Percentiles rank a stretch among this genome's conserved stretches.
Conservation (phyloP, 92 coral and sea anemone species). For the Montipora capitata region DNA sequence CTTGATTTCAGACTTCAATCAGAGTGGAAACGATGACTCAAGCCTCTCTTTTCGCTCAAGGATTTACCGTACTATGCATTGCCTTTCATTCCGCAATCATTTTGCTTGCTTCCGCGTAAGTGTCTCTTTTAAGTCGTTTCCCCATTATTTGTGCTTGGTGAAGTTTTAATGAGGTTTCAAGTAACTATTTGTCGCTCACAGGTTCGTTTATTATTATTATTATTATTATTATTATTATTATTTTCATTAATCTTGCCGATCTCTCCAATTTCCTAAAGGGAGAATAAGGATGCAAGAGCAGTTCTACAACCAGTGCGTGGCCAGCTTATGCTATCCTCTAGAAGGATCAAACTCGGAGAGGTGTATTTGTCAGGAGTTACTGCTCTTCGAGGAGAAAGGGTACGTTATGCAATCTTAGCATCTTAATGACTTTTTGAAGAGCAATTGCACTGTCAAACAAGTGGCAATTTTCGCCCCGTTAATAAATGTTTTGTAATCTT, state of each 20-base stretch:
- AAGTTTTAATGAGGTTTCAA: constrained; percentile 46
- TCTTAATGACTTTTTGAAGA: background rate
- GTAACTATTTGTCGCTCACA: background rate
- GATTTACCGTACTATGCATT: constrained; percentile 26
- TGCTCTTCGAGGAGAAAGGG: constrained; percentile 83
- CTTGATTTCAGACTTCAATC: constrained; percentile 40
- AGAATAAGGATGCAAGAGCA: constrained; percentile 67
- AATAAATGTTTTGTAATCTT: constrained; percentile 32
- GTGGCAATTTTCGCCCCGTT: constrained; percentile 19
- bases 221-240: no score
- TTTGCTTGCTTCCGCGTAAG: constrained; percentile 46
- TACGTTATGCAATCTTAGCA: constrained; percentile 27
- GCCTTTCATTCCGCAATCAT: constrained; percentile 15
- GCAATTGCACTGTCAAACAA: background rate
- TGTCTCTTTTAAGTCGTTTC: background rate
- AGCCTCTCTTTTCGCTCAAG: constrained; percentile 10
- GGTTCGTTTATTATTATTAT: constrained; percentile 40
- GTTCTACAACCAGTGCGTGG: constrained; percentile 70
- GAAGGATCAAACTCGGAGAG: constrained; percentile 80
- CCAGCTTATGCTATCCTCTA: constrained; percentile 65
- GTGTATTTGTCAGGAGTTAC: constrained; percentile 79
- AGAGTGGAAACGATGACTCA: constrained; percentile 31
- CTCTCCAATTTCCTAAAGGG: constrained; percentile 24
- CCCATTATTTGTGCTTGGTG: constrained; percentile 9
- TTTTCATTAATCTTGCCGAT: constrained; percentile 19